These are phyloP conservation scores for Strigamia transsilvanica DNA, from an alignment of 2,888 invertebrate genomes.

Conservation along the genomic window DNA sequence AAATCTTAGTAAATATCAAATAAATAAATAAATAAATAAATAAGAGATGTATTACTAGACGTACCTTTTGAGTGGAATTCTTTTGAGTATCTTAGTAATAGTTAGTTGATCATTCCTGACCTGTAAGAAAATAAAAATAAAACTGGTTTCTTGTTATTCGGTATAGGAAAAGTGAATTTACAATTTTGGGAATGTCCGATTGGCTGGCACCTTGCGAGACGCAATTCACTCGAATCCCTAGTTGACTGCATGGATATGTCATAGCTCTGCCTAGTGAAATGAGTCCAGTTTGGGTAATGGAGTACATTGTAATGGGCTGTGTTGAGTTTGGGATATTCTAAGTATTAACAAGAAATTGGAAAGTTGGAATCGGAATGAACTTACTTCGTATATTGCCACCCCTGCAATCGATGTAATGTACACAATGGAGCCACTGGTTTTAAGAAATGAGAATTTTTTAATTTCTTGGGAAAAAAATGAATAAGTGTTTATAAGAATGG, in stretches of 20 bases:
- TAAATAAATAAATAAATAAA: not conserved
- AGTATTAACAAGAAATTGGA: no score
- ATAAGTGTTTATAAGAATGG: no score
- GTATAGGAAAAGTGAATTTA: no score
- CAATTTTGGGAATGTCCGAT: constrained; percentile 79
- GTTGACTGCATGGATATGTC: constrained; percentile 76
- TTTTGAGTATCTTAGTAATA: constrained; percentile 52
- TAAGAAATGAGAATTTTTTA: constrained; percentile 53
- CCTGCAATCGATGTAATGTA: constrained; percentile 75
- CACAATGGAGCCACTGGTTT: constrained; percentile 77
- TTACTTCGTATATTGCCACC: constrained; percentile 77
- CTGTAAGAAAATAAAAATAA: constrained; percentile 68
- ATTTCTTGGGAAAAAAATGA: no score
- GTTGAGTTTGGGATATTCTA: no score
- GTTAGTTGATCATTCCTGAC: constrained; percentile 58
- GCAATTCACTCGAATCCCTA: constrained; percentile 91
- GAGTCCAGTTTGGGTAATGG: constrained; percentile 91
- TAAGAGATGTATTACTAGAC: not conserved
- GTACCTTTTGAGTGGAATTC: not conserved
- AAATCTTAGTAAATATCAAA: not conserved
- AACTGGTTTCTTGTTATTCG: no score
- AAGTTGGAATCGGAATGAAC: no score
- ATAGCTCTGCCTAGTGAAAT: constrained; percentile 87
- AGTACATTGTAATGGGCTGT: constrained; percentile 87
- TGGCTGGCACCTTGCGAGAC: constrained; percentile 91